phyloP scores from a whole-genome alignment of 2,113 vertebrate genomes.

The Oryzias celebensis region DNA sequence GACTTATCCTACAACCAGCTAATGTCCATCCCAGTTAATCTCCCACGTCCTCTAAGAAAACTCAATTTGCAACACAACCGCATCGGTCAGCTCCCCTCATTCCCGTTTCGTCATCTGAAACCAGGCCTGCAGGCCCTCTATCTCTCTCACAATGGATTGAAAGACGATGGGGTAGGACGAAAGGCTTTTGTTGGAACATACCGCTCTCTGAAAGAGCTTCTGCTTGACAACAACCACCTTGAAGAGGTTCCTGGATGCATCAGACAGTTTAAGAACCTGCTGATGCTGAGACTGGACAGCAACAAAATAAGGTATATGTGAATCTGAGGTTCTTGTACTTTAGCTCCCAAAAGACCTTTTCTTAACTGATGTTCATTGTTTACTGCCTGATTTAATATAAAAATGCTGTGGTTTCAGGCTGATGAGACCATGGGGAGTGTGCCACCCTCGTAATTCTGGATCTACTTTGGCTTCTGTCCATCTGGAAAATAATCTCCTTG shows the following conservation, averaged over 20 bases:
- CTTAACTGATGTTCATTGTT: background rate
- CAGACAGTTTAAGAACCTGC: constrained; percentile 77
- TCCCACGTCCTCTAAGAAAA: constrained; percentile 68
- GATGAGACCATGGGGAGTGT: constrained; percentile 78
- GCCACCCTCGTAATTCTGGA: constrained; percentile 72
- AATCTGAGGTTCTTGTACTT: background rate
- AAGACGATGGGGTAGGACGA: constrained; percentile 44
- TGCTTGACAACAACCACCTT: constrained; percentile 78
- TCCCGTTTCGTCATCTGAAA: constrained; percentile 73
- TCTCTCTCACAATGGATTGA: constrained; percentile 78
- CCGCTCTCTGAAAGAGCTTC: constrained; percentile 75
- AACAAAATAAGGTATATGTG: constrained; percentile 78
- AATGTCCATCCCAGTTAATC: constrained; percentile 70
- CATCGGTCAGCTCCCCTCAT: constrained; percentile 70
- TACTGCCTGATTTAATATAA: background rate
- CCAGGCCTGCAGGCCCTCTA: constrained; percentile 74
- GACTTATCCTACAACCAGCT: constrained; percentile 78
- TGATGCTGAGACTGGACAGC: constrained; percentile 75
- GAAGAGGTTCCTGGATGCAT: constrained; percentile 73
- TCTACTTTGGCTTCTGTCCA: constrained; percentile 76
- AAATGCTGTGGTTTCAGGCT: constrained; percentile 61
- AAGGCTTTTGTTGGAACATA: constrained; percentile 77
- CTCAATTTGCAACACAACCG: constrained; percentile 79
- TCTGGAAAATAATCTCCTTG: constrained; percentile 82
- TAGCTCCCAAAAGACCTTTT: background rate